Percentiles rank a stretch among this genome's conserved stretches.
Evolutionary conservation across 2,888 invertebrate species (phyloP).

Genomic region (Heliconius erato): DNA sequence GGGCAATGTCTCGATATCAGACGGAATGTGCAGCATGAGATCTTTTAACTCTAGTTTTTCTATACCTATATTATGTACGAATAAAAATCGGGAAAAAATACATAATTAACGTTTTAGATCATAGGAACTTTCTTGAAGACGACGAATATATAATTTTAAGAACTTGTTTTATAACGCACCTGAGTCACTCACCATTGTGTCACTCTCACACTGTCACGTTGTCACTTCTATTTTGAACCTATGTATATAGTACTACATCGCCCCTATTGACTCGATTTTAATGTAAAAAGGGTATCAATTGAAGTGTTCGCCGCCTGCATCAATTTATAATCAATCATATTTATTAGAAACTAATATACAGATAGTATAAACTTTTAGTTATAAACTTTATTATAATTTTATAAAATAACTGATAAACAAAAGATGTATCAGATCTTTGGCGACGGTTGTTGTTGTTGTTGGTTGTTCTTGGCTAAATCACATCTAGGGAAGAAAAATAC

Average conservation of each 20-base stretch:
- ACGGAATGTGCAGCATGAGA: too few species aligned
- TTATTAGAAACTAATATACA: background rate
- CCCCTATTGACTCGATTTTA: background rate
- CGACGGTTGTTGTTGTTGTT: too few species aligned
- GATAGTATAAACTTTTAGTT: background rate
- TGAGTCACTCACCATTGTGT: conserved; percentile 5
- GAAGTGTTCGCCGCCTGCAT: background rate
- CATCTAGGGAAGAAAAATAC: too few species aligned
- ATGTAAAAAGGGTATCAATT: conserved; percentile 4
- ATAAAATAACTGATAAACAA: too few species aligned
- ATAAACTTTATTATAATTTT: too few species aligned
- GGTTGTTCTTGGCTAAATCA: too few species aligned
- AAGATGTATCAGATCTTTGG: too few species aligned
- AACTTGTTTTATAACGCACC: background rate
- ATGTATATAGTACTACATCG: background rate
- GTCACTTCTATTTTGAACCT: conserved; percentile 14
- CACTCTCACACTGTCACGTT: background rate
- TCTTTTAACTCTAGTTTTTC: too few species aligned
- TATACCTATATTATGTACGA: too few species aligned
- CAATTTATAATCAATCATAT: background rate
- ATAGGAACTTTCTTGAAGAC: background rate
- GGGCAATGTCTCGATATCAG: too few species aligned
- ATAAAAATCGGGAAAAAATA: background rate
- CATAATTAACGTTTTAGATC: background rate
- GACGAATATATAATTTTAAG: background rate